Base-by-base conservation (phyloP, 2,797 vertebrate species). In the Sciurus carolinensis region DNA sequence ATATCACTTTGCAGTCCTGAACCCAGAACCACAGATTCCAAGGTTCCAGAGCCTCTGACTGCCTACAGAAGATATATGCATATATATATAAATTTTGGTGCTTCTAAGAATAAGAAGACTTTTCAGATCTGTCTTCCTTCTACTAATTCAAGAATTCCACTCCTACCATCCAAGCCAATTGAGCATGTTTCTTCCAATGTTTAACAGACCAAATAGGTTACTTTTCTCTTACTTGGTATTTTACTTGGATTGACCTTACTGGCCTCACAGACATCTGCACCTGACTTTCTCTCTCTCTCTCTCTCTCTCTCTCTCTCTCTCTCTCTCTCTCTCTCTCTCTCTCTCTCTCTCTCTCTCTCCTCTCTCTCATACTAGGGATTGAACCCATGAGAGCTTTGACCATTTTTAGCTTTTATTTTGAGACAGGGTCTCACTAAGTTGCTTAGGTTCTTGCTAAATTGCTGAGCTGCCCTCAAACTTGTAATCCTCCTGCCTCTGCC, bases 121-220 rank as follows among this genome's bases (percentile, higher is more conserved):
- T 87, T 92, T 33, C 36, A 82, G 52, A 59, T 20, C 30, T 77
- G 10, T 79, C 44, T 96, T 91, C 5, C 42, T 90, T 87, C 39
- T 84, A 9, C 64, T 89, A 73, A 82, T 52, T 59, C 36, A 79
- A 52, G 24, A 50, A 54, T 28, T 95, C 47, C 47, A 73, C 11
- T 87, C 22, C 28, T 91, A 36, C 11, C 36, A 50, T 69, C 4
- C 42, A 52, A 64, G 33, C 42, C 33, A 67, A 30, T 62, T 76
- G 33, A 47, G 15, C 42, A 64, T 1, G 14, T 87, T 96, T 95
- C 42, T 77, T 81, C 54, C 47, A 64, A 20, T 36, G 69, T 28
- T 42, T 73, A 62, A 5, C 30, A 90, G 80, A 93, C n/a, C 2
- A 75, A 86, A 50, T 47, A 10, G 11, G 33, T 75, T 91, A 54